Base-by-base conservation (phyloP, 2,113 vertebrate species). In the Oriolus oriolus region DNA sequence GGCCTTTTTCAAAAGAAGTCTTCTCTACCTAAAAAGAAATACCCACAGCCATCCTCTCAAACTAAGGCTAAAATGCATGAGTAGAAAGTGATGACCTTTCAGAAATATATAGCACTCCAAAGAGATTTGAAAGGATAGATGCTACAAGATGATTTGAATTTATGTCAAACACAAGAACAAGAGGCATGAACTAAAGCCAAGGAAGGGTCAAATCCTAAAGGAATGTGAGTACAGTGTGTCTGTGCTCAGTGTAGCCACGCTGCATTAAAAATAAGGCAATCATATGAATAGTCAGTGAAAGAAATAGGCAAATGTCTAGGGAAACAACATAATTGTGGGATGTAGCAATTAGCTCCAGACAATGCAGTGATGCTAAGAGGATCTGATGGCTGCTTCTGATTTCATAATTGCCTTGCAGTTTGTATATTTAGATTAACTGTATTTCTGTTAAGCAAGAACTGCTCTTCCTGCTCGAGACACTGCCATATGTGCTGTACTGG, bases 171-270 rank as follows among this genome's bases (percentile, higher is more conserved):
- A 69, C 56, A 66, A 66, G 81, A 96, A 65, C 70, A 90, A 90
- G 73, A 87, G 57, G 41, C 57, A 61, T 30, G 79, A 96, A 82
- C 68, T 78, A 81, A 84, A 96, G 56, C 68, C 23, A 75, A 73
- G 53, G 68, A 90, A 89, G 88, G 83, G 79, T 96, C 88, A 93
- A 18, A 88, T 95, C 92, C 86, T 90, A 78, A 76, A 93, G 88
- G 88, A 89, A 47, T 39, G 28, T 0, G 1, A 50, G 44, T 14
- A 17, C 39, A 86, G n/a, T 18, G 22, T 68, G 54, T 56, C 71
- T 84, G 64, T 86, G 73, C 79, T 57, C 35, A 33, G 52, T 53
- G 49, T 56, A 69, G 16, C 49, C 85, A 16, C 65, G 49, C 31
- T 94, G 56, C 87, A 60, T 81, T 86, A 81, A 93, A 96, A 88